phyloP scores from a whole-genome alignment of 1,140 invertebrate species.

The Drosophila tsacasi region DNA sequence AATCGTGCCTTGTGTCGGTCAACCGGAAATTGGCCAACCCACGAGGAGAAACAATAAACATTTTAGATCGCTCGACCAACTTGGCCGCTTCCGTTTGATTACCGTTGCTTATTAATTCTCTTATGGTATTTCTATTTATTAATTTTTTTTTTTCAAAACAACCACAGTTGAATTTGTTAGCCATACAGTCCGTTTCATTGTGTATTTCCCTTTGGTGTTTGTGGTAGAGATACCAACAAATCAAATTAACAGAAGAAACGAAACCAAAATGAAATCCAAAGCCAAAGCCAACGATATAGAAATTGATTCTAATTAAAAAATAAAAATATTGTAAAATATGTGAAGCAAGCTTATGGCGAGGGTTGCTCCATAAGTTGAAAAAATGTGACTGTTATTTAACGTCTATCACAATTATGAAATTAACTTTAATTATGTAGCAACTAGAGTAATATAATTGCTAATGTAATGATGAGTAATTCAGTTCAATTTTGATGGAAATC shows the following conservation, averaged over 20 bases:
- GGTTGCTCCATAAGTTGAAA: slow-evolving; percentile 14
- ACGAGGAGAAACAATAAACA: slow-evolving; percentile 35
- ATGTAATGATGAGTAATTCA: not conserved
- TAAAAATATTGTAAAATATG: slow-evolving; percentile 46
- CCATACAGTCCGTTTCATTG: slow-evolving; percentile 29
- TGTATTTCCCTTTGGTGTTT: slow-evolving; percentile 18
- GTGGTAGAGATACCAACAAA: slow-evolving; percentile 53
- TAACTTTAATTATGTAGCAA: slow-evolving; percentile 1
- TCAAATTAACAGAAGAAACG: slow-evolving; percentile 46
- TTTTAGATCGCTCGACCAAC: slow-evolving; percentile 34
- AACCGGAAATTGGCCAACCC: slow-evolving; percentile 75
- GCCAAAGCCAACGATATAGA: slow-evolving; percentile 12
- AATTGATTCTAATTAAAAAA: slow-evolving; percentile 65
- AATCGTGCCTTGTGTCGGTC: slow-evolving; percentile 26
- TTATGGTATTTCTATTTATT: slow-evolving; percentile 12
- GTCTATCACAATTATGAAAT: slow-evolving; percentile 14
- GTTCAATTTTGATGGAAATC: not conserved
- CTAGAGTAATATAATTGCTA: not conserved
- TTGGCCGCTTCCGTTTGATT: slow-evolving; percentile 75
- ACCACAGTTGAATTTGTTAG: slow-evolving; percentile 12
- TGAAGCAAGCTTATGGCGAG: slow-evolving; percentile 32
- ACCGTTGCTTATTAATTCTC: slow-evolving; percentile 45
- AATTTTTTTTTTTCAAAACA: slow-evolving; percentile 14
- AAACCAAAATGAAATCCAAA: slow-evolving; percentile 29
- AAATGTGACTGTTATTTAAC: slow-evolving; percentile 4